These are phyloP conservation scores for Marronus borbonicus DNA, from an alignment of 2,888 invertebrate genomes.

Conservation along the genomic window DNA sequence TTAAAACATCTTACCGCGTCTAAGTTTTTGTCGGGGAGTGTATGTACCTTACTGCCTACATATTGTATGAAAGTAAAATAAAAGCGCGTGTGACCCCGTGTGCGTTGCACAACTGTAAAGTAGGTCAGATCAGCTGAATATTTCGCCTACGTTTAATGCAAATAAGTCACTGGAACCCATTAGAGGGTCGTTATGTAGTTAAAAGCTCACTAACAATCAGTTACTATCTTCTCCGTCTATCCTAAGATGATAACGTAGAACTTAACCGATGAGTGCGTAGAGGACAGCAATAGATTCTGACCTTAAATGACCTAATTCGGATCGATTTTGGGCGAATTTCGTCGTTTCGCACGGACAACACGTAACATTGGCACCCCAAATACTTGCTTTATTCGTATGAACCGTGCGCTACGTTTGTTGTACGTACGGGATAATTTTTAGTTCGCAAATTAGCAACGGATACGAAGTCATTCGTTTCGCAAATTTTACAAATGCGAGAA, in stretches of 20 bases:
- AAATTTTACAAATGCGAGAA: no score
- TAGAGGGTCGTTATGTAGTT: constrained; percentile 13
- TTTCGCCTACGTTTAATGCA: constrained; percentile 15
- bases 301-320: constrained; percentile 36
- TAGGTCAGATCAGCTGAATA: constrained; percentile 17
- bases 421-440: not conserved
- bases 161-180: constrained; percentile 5
- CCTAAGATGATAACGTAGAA: not conserved
- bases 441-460: no score
- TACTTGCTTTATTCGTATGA: not conserved
- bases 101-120: not conserved
- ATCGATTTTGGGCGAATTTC: constrained; percentile 27
- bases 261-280: not conserved
- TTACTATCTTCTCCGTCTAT: not conserved
- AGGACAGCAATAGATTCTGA: constrained; percentile 1
- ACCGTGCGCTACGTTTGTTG: not conserved
- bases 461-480: no score
- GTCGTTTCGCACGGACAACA: not conserved
- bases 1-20: no score
- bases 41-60: not conserved
- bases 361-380: constrained; percentile 6
- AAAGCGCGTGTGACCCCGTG: not conserved
- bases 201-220: constrained; percentile 7
- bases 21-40: no score
- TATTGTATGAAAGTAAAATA: not conserved